Evolutionary conservation across 64 coral and sea anemone species (phyloP).

Genomic region (Pocillopora damicornis): DNA sequence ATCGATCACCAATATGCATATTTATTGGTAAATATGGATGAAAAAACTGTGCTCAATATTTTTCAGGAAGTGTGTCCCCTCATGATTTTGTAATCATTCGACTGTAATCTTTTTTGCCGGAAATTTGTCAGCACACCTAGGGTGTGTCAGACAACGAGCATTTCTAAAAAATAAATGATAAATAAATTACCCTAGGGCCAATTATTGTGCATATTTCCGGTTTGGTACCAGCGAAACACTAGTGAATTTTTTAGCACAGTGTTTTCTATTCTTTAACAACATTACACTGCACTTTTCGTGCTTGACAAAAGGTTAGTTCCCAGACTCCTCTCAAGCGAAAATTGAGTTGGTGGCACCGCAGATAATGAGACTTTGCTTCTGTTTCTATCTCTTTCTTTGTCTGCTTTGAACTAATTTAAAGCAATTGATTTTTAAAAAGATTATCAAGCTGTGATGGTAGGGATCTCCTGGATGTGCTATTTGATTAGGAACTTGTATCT

Average conservation of each 20-base stretch:
- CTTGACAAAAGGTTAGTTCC: neutral
- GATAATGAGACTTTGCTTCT: neutral
- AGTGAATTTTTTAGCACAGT: neutral
- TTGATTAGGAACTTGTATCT: no score
- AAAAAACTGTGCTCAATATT: neutral
- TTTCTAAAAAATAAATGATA: neutral
- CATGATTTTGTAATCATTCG: neutral
- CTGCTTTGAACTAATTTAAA: no score
- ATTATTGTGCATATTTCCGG: neutral
- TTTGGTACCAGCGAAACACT: neutral
- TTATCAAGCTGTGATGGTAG: no score
- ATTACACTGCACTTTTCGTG: neutral
- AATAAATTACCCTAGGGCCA: no score
- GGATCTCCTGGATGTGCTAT: no score
- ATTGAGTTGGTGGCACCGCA: no score
- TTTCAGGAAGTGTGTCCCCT: neutral
- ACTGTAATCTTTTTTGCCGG: neutral
- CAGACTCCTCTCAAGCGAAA: neutral
- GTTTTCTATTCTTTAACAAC: neutral
- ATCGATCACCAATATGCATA: neutral
- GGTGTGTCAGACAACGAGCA: neutral
- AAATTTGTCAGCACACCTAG: neutral
- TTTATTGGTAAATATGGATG: neutral
- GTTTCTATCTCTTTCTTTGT: no score
- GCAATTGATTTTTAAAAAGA: no score